Conservation (phyloP, 2,797 vertebrate genomes). For the Cottoperca gobio region DNA sequence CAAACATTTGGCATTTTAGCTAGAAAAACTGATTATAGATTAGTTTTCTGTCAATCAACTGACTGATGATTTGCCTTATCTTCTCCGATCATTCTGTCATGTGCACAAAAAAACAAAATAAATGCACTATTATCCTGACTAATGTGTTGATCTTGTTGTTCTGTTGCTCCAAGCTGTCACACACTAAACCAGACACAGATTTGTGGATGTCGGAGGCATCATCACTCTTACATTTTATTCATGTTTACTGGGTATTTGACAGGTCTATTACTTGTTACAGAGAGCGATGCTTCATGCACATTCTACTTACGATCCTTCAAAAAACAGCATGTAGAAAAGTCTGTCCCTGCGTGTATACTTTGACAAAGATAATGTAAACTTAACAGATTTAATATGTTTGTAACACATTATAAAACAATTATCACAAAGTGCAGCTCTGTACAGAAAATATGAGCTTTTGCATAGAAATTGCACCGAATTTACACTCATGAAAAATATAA, state of each 20-base stretch:
- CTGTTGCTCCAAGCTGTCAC: conserved; percentile 3
- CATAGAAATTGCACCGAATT: conserved; percentile 63
- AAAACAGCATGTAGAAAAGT: conserved; percentile 55
- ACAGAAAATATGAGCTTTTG: conserved; percentile 56
- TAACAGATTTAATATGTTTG: conserved; percentile 35
- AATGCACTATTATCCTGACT: neutral
- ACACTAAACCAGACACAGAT: conserved; percentile 30
- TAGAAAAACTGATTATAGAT: neutral
- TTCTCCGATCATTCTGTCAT: neutral
- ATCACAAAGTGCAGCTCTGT: conserved; percentile 60
- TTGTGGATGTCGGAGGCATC: conserved; percentile 12
- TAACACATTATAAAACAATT: conserved; percentile 44
- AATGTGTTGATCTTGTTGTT: conserved; percentile 1
- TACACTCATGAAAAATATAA: conserved; percentile 47
- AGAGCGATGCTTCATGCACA: conserved; percentile 4
- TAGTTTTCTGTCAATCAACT: neutral
- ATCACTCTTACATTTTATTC: conserved; percentile 58
- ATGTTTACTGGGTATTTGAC: conserved; percentile 41
- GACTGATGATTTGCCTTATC: no score
- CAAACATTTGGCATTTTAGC: neutral
- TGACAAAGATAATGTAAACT: conserved; percentile 50
- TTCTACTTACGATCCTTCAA: conserved; percentile 28
- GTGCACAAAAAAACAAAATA: neutral
- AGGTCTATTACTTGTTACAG: conserved; percentile 29
- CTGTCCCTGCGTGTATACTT: conserved; percentile 19